Evolutionary conservation across 1,140 invertebrate species (phyloP), one percentile per base, ranked within the genome.

Genomic region (Euschistus heros): DNA sequence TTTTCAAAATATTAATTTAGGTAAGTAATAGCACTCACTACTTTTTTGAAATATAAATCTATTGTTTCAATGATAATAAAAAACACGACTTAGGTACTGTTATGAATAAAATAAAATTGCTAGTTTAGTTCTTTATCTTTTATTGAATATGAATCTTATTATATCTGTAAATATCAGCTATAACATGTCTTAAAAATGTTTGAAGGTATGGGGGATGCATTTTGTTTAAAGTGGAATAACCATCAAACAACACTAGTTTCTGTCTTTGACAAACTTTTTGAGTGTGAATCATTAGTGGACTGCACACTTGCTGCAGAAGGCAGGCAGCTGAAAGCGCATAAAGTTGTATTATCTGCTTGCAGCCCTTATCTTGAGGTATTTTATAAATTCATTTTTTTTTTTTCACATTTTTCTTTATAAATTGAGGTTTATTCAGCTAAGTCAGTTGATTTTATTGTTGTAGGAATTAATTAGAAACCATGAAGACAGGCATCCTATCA

Each of bases 401-500:
- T n/a, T n/a, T n/a, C n/a, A n/a, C n/a, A n/a, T n/a, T n/a, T n/a
- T n/a, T n/a, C n/a, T n/a, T n/a, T n/a, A n/a, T n/a, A n/a, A n/a
- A n/a, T n/a, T n/a, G n/a, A n/a, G n/a, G n/a, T n/a, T n/a, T 4
- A 26, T n/a, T 6, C 26, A 22, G 2, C 20, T 22, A 5, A 60
- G 17, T 2, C 10, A 8, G 44, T 27, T 63, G 13, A 18, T n/a
- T 52, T 44, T 50, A 50, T 18, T 59, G 14, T 85, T 83, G 33
- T 79, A 91, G 89, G 81, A 84, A 75, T 81, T 92, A 73, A 78
- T 92, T 74, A 87, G 86, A 75, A 85, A 89, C 76, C 88, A 91
- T 76, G 88, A 87, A 76, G 89, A 92, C 76, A 91, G 92, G 76
- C 89, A 93, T 78, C 90, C 90, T 62, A 91, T 94, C 73, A 87